A percentile compares a stretch with the other conserved stretches of the same genome.
These are phyloP conservation scores for Dione vanillae DNA, from an alignment of 2,888 invertebrate species.

Conservation along the genomic window DNA sequence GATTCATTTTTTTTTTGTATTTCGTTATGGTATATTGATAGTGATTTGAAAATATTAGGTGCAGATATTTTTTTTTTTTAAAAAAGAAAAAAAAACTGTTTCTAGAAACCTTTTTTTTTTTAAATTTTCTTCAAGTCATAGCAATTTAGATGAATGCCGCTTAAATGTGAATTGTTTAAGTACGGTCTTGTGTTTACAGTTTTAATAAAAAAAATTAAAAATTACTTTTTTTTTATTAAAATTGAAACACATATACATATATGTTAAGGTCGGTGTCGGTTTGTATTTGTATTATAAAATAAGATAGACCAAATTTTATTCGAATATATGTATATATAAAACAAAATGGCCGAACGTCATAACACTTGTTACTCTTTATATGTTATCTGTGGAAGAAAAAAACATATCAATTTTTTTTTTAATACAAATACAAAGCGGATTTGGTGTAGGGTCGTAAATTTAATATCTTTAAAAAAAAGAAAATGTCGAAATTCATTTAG, in stretches of 20 bases:
- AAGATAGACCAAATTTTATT: neutral
- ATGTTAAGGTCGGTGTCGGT: slow-evolving; percentile 17
- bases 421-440: slow-evolving; percentile 23
- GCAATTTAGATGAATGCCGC: neutral
- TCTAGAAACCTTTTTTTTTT: neutral
- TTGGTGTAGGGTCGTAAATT: slow-evolving; percentile 2
- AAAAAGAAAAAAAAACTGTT: neutral
- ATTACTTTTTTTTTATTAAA: neutral
- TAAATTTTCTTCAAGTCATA: slow-evolving; percentile 1
- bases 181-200: neutral
- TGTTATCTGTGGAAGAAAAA: neutral
- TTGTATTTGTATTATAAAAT: slow-evolving; percentile 19
- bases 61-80: neutral
- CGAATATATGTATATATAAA: too few relatives aligned
- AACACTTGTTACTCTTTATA: neutral
- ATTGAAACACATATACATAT: neutral
- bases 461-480: slow-evolving; percentile 10
- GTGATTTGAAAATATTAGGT: neutral
- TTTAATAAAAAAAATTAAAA: slow-evolving; percentile 6
- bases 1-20: too few relatives aligned
- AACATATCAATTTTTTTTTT: slow-evolving; percentile 13
- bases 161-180: slow-evolving; percentile 8
- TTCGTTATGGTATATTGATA: neutral
- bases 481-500: neutral
- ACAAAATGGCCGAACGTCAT: neutral